Percentiles rank a stretch among this genome's conserved stretches.
Conservation (phyloP, 2,797 vertebrate genomes). For the Gymnothorax reevesii region DNA sequence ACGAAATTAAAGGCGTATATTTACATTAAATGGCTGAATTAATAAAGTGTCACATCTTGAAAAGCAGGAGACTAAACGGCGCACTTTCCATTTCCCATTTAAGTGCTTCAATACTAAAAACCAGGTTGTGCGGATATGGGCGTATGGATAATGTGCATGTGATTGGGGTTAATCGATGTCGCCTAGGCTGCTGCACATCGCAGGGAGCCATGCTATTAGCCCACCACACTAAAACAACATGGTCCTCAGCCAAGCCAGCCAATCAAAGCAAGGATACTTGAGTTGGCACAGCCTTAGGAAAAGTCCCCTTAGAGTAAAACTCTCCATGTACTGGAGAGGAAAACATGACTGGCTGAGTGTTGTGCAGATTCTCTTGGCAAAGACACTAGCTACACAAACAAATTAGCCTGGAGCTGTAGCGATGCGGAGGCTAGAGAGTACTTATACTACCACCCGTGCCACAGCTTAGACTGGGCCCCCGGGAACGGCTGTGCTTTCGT, state of each 20-base stretch:
- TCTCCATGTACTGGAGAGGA: background rate
- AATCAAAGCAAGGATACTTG: background rate
- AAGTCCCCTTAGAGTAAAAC: background rate
- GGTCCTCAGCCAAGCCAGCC: background rate
- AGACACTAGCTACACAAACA: background rate
- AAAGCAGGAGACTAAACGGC: background rate
- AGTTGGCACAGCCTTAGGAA: background rate
- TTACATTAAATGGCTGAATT: background rate
- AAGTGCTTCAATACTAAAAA: background rate
- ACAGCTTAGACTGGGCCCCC: slow-evolving; percentile 51
- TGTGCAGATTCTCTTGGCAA: background rate
- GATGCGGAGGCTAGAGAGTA: background rate
- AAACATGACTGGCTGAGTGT: background rate
- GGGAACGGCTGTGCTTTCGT: slow-evolving; percentile 48
- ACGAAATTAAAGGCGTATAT: background rate
- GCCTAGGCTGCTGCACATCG: background rate
- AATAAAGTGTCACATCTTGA: background rate
- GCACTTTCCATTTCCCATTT: background rate
- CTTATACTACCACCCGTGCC: background rate
- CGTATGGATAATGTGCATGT: background rate
- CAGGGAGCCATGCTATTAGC: background rate
- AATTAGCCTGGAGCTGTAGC: background rate
- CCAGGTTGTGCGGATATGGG: background rate
- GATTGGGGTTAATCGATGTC: background rate
- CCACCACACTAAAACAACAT: background rate